Conservation (phyloP, 2,113 vertebrate genomes). For the Lagenorhynchus albirostris region DNA sequence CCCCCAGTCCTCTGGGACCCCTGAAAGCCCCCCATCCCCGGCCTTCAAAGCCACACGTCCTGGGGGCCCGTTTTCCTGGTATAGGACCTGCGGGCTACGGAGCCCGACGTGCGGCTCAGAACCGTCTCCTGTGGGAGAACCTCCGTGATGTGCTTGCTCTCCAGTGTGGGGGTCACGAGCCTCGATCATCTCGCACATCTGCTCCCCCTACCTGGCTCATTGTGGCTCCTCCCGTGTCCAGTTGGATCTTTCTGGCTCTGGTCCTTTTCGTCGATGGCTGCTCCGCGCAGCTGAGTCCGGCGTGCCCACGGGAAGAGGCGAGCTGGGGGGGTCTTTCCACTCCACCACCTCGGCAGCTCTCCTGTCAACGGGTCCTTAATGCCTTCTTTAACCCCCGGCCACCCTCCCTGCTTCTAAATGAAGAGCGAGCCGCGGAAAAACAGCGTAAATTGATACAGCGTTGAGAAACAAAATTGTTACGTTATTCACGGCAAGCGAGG, state of each 20-base stretch:
- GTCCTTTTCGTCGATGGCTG: rapidly evolving
- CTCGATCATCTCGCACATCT: rapidly evolving
- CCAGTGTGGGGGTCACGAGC: not conserved
- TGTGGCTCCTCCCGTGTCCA: rapidly evolving
- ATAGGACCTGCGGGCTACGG: too few species aligned
- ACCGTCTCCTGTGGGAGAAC: not conserved
- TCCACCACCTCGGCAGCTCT: not conserved
- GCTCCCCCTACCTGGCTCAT: rapidly evolving
- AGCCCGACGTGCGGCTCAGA: not conserved
- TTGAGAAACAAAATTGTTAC: too few species aligned
- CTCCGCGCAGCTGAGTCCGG: not conserved
- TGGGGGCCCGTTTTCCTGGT: not conserved
- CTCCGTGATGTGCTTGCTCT: rapidly evolving
- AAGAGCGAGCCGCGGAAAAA: not conserved
- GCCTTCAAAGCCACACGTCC: too few species aligned
- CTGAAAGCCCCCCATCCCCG: too few species aligned
- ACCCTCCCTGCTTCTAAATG: not conserved
- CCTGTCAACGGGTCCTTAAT: not conserved
- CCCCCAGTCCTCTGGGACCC: too few species aligned
- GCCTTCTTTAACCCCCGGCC: not conserved
- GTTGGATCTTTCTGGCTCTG: not conserved
- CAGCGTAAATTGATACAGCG: not conserved
- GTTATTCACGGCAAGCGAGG: not conserved
- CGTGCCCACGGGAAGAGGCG: rapidly evolving
- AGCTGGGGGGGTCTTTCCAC: rapidly evolving